Percentiles rank a stretch among this genome's conserved stretches.
Conservation (phyloP, 2,113 vertebrate genomes). For the Etia nguti region DNA sequence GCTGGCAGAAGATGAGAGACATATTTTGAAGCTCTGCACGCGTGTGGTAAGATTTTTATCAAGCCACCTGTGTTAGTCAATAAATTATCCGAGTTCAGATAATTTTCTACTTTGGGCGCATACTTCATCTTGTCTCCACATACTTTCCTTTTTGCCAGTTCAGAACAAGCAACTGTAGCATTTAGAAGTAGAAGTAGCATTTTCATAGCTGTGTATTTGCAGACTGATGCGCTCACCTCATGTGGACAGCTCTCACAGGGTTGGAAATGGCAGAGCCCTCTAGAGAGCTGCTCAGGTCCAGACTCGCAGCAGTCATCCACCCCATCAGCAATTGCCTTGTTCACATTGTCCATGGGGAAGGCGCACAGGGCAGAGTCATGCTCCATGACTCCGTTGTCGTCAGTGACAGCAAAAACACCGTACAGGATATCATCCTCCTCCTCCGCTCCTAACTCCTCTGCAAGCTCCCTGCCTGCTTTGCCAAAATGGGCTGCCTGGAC, state of each 20-base stretch:
- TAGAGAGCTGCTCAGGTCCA: constrained; percentile 58
- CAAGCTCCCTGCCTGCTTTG: constrained; percentile 76
- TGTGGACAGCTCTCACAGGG: constrained; percentile 80
- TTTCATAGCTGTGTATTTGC: neutral
- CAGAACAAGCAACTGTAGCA: neutral
- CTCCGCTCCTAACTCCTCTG: constrained; percentile 74
- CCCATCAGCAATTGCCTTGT: constrained; percentile 78
- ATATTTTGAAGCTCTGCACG: neutral
- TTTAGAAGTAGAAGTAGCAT: neutral
- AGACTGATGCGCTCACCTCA: constrained; percentile 73
- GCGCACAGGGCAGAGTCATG: constrained; percentile 84
- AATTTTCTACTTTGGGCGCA: neutral
- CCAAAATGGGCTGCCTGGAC: constrained; percentile 85
- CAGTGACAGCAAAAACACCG: constrained; percentile 77
- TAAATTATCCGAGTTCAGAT: neutral
- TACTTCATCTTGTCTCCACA: neutral
- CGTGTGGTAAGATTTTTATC: neutral
- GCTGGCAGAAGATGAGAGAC: neutral
- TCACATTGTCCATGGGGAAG: constrained; percentile 80
- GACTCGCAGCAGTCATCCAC: constrained; percentile 80
- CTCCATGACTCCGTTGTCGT: constrained; percentile 39
- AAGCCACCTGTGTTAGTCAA: neutral
- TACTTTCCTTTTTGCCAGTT: neutral
- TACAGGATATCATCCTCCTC: constrained; percentile 81
- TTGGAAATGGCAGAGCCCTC: constrained; percentile 88